Evolutionary conservation across 2,888 invertebrate genomes (phyloP).

Genomic region (Furcula furcula): DNA sequence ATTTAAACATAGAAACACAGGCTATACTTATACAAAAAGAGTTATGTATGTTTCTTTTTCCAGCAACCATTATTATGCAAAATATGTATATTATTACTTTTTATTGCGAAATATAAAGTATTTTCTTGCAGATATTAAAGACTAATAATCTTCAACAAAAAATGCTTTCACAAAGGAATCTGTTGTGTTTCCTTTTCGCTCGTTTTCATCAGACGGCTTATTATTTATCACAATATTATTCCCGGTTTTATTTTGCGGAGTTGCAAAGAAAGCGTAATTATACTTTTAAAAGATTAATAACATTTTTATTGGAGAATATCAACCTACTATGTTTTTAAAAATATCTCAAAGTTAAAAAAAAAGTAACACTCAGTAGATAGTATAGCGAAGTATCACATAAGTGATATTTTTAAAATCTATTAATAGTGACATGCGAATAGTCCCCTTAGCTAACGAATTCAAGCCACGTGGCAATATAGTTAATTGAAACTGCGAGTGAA

Average conservation of each 20-base stretch:
- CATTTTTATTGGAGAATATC: too few species aligned
- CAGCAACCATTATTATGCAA: too few species aligned
- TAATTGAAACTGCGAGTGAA: constrained; percentile 43
- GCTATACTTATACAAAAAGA: too few species aligned
- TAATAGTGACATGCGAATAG: constrained; percentile 14
- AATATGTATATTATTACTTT: neutral
- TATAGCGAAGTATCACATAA: too few species aligned
- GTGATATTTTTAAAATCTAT: neutral
- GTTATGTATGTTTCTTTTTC: too few species aligned
- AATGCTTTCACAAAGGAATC: neutral
- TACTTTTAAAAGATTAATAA: too few species aligned
- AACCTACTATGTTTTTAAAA: too few species aligned
- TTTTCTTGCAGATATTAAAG: neutral
- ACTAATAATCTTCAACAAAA: neutral
- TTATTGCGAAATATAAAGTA: neutral
- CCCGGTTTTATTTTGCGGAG: neutral
- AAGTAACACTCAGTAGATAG: too few species aligned
- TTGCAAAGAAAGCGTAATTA: too few species aligned
- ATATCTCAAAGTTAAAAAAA: too few species aligned
- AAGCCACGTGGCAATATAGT: constrained; percentile 41
- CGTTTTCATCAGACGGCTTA: neutral
- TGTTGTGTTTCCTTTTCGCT: neutral
- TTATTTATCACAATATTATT: neutral
- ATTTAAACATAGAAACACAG: too few species aligned
- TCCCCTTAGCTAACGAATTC: constrained; percentile 35